Base-by-base conservation (phyloP, 2,888 invertebrate genomes). In the Amphiduros pacificus region DNA sequence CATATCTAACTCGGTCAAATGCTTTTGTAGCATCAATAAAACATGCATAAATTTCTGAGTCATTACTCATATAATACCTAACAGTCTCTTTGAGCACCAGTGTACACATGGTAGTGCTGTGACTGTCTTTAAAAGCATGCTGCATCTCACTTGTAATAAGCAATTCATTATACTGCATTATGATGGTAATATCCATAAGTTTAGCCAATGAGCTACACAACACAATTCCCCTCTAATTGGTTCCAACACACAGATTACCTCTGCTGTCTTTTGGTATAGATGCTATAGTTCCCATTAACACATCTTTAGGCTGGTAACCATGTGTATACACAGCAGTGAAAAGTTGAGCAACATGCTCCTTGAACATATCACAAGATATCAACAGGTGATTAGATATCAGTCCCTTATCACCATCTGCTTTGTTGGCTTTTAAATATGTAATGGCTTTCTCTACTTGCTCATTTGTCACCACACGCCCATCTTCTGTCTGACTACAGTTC, bases 341-440 rank as follows among this genome's bases (percentile, higher is more conserved):
- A 5, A 29, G 29, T 17, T 29, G 31, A 3, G 53, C 27, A 11
- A 53, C 5, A 11, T 53, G 32, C 2, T 17, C 17, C 11, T 28
- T 2, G 22, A 53, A 29, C 20, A 29, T 29, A 2, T 53, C 31
- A 29, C 53, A 28, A 17, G 31, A 28, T n/a, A n/a, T 28, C 14
- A 53, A n/a, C 3, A 53, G 14, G 20, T 53, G 53, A 53, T 53
- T 32, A n/a, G 53, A 53, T 20, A 20, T 53, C 14, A 53, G 14
- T 11, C 31, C n/a, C 20, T 4, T 17, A 20, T 31, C 22, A 11
- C 53, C 32, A 53, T 53, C 53, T 28, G 22, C 22, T 22, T 53
- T 53, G 9, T 32, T 32, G 14, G 20, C 2, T 32, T 29, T 53
- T 2, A 29, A 5, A 14, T 22, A n/a, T 22, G 27, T 53, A 17